Percentiles rank a stretch among this genome's conserved stretches.
phyloP scores from a whole-genome alignment of 1,140 invertebrate species.

The Cydia amplana region DNA sequence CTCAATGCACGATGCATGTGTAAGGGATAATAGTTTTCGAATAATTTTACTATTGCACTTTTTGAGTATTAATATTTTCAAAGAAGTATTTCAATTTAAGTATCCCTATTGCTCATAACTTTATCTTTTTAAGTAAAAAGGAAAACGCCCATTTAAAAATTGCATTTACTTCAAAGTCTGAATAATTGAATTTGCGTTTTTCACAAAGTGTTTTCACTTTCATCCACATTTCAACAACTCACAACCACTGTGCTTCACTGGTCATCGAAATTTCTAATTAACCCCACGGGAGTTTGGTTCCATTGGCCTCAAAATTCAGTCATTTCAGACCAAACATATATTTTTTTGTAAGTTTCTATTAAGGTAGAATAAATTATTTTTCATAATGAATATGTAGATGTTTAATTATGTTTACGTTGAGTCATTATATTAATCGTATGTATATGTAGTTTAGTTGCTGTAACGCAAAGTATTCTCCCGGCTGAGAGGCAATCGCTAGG shows the following conservation, averaged over 20 bases:
- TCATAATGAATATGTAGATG: conserved; percentile 34
- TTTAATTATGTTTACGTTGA: conserved; percentile 48
- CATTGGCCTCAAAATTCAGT: conserved; percentile 35
- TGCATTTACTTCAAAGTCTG: conserved; percentile 29
- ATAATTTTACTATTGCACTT: conserved; percentile 31
- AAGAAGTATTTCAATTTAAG: background rate
- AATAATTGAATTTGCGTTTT: conserved; percentile 4
- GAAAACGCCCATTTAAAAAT: conserved; percentile 18
- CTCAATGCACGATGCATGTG: background rate
- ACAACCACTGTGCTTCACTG: conserved; percentile 16
- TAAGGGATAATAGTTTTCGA: conserved; percentile 9
- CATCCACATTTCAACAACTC: background rate
- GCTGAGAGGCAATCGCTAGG: conserved; percentile 14
- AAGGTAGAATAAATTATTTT: conserved; percentile 33
- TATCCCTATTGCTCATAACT: conserved; percentile 21
- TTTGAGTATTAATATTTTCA: background rate
- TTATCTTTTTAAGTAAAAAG: conserved; percentile 13
- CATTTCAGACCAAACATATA: conserved; percentile 36
- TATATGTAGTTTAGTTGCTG: conserved; percentile 40
- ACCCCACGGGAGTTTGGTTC: conserved; percentile 21
- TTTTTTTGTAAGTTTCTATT: conserved; percentile 21
- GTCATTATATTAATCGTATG: conserved; percentile 58
- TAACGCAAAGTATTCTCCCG: conserved; percentile 22
- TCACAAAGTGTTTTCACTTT: conserved; percentile 29
- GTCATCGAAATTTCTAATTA: conserved; percentile 21